Evolutionary conservation across 2,888 invertebrate species (phyloP), one percentile per base, ranked within the genome.

Genomic region (Rhamnusium bicolor): DNA sequence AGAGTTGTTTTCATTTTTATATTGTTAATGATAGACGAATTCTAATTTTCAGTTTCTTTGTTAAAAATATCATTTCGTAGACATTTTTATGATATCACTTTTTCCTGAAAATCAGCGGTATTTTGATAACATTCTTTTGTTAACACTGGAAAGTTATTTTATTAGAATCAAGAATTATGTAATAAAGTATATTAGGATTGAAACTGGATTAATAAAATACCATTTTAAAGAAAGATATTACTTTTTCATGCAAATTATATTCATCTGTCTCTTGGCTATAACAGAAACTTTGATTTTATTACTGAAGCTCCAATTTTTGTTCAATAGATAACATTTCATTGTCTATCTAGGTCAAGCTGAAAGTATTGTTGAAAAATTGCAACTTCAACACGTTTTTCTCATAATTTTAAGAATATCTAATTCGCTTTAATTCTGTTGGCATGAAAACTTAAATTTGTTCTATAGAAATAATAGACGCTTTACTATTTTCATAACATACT

Each of bases 351-450:
- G 63, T 63, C 63, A 63, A 51, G 51, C n/a, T 47, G 16, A 49
- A 49, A 27, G 63, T 49, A 49, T 51, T 16, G 63, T 63, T 63
- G 63, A 63, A 51, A 63, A 63, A 63, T 51, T 27, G 49, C 29
- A 51, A 49, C 10, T 16, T 18, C 27, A 49, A 63, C 63, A 47
- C 46, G 24, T 63, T 63, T 62, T 62, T 27, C 49, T 49, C 49
- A 49, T 63, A 49, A 49, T 49, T 63, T 49, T 27, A 24, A 24
- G 49, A 27, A 49, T 40, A 12, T 14, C 12, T n/a, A 24, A 5
- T 14, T 63, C 40, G 3, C 40, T 61, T 61, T 51, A 63, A 47
- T 63, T 49, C 63, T 14, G n/a, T 18, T 63, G 47, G n/a, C 47
- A 49, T 14, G 32, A 24, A 58, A 58, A 24, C 18, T 58, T 56